Evolutionary conservation across 1,140 invertebrate species (phyloP).

Genomic region (Sycobia sp.): DNA sequence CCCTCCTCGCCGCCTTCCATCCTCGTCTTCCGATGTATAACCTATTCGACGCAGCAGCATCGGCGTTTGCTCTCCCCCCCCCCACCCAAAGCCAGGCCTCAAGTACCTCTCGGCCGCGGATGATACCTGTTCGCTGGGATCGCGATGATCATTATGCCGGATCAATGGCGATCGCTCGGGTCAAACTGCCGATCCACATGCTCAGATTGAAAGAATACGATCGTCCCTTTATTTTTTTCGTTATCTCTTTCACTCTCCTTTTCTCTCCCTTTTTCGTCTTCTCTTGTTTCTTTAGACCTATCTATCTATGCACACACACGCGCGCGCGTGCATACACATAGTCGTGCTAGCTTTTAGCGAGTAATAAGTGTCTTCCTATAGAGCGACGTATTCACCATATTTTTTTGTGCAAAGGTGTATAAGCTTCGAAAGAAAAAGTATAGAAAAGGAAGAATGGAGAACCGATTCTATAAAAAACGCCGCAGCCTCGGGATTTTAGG

Average conservation of each 20-base stretch:
- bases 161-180: neutral
- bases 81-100: neutral
- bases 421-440: too few relatives aligned
- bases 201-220: neutral
- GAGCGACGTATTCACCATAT: too few relatives aligned
- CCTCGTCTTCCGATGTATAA: neutral
- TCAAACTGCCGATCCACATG: neutral
- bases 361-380: too few relatives aligned
- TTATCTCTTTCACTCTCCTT: neutral
- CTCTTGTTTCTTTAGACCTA: neutral
- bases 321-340: neutral
- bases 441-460: too few relatives aligned
- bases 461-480: too few relatives aligned
- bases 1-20: constrained; percentile 4
- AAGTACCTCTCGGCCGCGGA: neutral
- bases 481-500: too few relatives aligned
- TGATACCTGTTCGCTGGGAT: constrained; percentile 1
- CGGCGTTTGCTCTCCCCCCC: too few relatives aligned
- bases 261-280: neutral
- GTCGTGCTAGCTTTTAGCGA: too few relatives aligned
- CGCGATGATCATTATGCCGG: constrained; percentile 14
- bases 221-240: neutral
- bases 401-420: too few relatives aligned
- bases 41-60: neutral
- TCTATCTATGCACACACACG: too few relatives aligned